Evolutionary conservation across 2,888 invertebrate genomes (phyloP).

Genomic region (Drosophila vallismaia): DNA sequence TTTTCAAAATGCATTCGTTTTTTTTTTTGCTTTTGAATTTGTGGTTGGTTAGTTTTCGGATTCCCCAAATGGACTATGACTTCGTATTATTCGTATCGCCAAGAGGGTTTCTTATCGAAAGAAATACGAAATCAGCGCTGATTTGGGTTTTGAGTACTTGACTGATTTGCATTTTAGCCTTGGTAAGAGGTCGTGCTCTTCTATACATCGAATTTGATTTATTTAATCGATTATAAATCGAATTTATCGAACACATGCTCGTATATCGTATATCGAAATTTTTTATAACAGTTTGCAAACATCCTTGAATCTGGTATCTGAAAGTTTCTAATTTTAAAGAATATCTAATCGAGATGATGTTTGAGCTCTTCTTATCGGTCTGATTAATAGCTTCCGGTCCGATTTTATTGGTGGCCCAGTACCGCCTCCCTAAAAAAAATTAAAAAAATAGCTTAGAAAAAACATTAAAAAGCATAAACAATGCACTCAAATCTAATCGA

Average conservation of each 20-base stretch:
- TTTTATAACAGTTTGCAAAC: too few relatives aligned
- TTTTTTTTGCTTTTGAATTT: constrained; percentile 7
- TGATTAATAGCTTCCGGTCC: constrained; percentile 26
- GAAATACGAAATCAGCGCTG: neutral
- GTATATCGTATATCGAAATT: too few relatives aligned
- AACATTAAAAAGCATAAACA: constrained; percentile 6
- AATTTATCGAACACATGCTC: neutral
- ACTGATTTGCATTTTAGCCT: neutral
- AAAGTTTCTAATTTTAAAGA: neutral
- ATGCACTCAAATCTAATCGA: constrained; percentile 7
- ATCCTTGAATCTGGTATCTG: neutral
- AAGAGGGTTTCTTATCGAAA: neutral
- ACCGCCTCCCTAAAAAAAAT: neutral
- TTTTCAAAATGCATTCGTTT: constrained; percentile 46
- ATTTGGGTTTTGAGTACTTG: neutral
- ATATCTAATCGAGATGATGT: neutral
- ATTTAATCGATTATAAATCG: neutral
- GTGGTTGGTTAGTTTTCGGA: neutral
- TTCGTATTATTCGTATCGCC: neutral
- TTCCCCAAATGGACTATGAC: neutral
- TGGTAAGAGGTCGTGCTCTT: neutral
- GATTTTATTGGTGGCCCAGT: neutral
- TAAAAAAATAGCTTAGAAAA: neutral
- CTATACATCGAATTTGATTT: neutral
- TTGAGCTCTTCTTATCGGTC: neutral